Percentiles rank a stretch among this genome's conserved stretches.
Conservation (phyloP, 2,888 invertebrate genomes). For the Acronicta aceris region DNA sequence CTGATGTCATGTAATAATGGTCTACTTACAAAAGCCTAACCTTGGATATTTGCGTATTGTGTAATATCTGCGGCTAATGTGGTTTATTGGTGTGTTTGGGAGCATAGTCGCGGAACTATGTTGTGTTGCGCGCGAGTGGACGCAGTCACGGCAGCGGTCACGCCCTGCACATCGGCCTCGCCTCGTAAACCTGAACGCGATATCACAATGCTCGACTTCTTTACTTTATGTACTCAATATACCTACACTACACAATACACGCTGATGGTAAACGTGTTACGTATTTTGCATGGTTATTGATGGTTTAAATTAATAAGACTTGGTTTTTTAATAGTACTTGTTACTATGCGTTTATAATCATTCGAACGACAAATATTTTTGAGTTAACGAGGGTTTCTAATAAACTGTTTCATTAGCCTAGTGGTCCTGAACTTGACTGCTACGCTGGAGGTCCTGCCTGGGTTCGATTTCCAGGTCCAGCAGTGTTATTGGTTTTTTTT, state of each 20-base stretch:
- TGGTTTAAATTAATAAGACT: conserved; percentile 26
- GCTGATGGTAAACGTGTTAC: conserved; percentile 42
- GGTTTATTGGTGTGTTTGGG: conserved; percentile 54
- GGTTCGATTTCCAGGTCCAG: too few relatives aligned
- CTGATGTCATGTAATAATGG: conserved; percentile 13
- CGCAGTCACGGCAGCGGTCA: conserved; percentile 70
- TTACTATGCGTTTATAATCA: too few relatives aligned
- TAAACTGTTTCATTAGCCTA: too few relatives aligned
- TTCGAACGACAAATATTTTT: too few relatives aligned
- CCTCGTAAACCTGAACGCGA: conserved; percentile 81
- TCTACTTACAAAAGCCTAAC: conserved; percentile 41
- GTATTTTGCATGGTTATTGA: conserved; percentile 22
- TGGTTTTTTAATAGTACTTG: background rate
- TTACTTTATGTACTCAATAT: conserved; percentile 67
- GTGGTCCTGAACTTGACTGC: too few relatives aligned
- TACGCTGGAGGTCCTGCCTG: too few relatives aligned
- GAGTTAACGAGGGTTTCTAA: too few relatives aligned
- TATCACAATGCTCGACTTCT: conserved; percentile 76
- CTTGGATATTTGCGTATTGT: conserved; percentile 56
- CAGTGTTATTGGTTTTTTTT: too few relatives aligned
- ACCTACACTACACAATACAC: conserved; percentile 36
- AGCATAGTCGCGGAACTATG: conserved; percentile 64
- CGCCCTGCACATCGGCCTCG: conserved; percentile 80
- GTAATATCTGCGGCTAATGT: conserved; percentile 42
- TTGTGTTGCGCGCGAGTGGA: conserved; percentile 72